Evolutionary conservation across 2,888 invertebrate species (phyloP), one percentile per base, ranked within the genome.

Genomic region (Cepaea hortensis): DNA sequence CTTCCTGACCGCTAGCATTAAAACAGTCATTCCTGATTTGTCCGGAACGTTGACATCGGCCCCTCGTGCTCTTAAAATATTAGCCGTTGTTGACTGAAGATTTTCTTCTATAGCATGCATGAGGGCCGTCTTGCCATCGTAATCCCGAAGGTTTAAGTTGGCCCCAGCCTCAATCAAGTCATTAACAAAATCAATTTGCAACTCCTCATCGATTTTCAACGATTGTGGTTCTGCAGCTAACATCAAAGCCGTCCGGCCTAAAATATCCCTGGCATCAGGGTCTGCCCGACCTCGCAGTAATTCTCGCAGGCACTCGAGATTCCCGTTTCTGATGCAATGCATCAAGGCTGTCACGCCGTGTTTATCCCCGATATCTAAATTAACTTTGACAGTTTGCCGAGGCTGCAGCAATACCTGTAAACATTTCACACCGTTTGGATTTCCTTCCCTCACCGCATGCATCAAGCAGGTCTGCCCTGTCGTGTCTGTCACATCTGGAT

Each of bases 291-390:
- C 72, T 20, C 70, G 48, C 0, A 82, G 72, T 18, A 82, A 15
- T 15, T 61, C 70, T 5, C 70, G 50, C 18, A 82, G 72, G 15
- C 82, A 70, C n/a, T 72, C 72, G 5, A 82, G 61, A 46, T 82
- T 82, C 5, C 72, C 72, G 13, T 72, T 70, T 73, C 23, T 82
- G 13, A 82, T 35, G 55, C 82, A 82, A 23, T n/a, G 48, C 82
- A 82, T 82, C 23, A 72, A 70, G 15, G 72, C 82, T 13, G 82
- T 82, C 72, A 82, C 72, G 5, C 82, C 82, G n/a, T 82, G 72
- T 5, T 73, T 82, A 23, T 82, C 82, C 0, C 82, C 82, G 7
- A 73, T 23, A 23, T 82, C 48, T 4, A 65, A 1, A 9, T 82
- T 73, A 61, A 18, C 73, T 35, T 62, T 79, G 79, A 62, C 61